Evolutionary conservation across 2,797 vertebrate genomes (phyloP).

Genomic region (Poeciliopsis turneri): DNA sequence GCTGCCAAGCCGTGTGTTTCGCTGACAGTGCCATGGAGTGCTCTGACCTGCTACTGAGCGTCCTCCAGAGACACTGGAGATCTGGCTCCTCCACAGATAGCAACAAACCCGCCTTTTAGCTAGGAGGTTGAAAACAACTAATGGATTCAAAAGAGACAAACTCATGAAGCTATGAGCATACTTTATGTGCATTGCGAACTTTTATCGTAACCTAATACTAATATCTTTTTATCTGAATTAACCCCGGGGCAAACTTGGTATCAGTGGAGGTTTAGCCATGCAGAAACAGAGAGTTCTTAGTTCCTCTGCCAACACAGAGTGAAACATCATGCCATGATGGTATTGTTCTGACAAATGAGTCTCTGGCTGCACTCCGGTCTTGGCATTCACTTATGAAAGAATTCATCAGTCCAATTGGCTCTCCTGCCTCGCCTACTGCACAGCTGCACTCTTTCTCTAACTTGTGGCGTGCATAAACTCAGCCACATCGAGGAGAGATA

Average conservation of each 20-base stretch:
- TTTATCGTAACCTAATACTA: background rate
- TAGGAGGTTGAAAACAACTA: conserved; percentile 53
- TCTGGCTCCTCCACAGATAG: conserved; percentile 42
- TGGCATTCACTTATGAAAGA: conserved; percentile 73
- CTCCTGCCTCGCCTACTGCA: conserved; percentile 56
- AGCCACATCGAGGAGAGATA: conserved; percentile 15
- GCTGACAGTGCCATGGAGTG: conserved; percentile 59
- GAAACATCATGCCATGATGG: conserved; percentile 63
- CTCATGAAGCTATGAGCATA: background rate
- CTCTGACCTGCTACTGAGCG: conserved; percentile 48
- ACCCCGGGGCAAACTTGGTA: background rate
- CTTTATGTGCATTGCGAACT: background rate
- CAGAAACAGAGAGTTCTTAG: conserved; percentile 24
- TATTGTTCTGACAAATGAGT: conserved; percentile 77
- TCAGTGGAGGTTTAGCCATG: conserved; percentile 20
- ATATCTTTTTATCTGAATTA: conserved; percentile 47
- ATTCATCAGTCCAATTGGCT: conserved; percentile 76
- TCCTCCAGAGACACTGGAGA: conserved; percentile 53
- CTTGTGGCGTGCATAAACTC: conserved; percentile 23
- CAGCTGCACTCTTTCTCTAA: conserved; percentile 32
- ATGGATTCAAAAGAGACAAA: conserved; percentile 41
- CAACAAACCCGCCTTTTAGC: conserved; percentile 40
- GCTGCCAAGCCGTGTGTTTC: conserved; percentile 30
- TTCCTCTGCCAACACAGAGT: conserved; percentile 53
- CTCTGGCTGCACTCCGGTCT: conserved; percentile 62